phyloP scores from a whole-genome alignment of 1,140 invertebrate species.

The Listronotus oregonensis region DNA sequence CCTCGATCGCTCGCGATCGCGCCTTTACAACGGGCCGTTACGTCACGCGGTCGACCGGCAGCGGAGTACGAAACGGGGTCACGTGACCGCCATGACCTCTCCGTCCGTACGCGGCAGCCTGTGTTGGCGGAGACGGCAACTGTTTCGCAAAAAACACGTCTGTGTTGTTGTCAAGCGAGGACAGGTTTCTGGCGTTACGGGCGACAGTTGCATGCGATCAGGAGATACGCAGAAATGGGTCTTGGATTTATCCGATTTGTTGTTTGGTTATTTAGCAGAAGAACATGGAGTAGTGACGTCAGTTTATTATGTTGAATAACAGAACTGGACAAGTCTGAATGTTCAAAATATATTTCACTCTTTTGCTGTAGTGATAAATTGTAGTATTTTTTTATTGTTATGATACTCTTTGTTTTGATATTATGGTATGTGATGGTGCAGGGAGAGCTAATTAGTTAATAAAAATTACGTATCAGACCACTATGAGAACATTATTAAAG shows the following conservation, averaged over 20 bases:
- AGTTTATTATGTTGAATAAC: no score
- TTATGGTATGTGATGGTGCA: no score
- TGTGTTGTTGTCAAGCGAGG: constrained; percentile 7
- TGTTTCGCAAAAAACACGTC: constrained; percentile 29
- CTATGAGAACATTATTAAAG: no score
- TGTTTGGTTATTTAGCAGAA: no score
- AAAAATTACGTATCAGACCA: no score
- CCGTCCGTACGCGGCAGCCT: constrained; percentile 20
- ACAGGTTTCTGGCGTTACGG: constrained; percentile 7
- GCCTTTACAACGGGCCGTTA: constrained; percentile 38
- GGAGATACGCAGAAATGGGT: background rate
- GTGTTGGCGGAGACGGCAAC: constrained; percentile 25
- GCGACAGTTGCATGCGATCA: constrained; percentile 2
- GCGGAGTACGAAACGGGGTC: constrained; percentile 43
- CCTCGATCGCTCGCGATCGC: constrained; percentile 11
- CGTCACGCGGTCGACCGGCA: constrained; percentile 40
- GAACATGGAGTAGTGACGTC: no score
- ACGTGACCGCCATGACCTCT: constrained; percentile 46
- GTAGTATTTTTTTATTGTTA: no score
- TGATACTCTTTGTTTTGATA: no score
- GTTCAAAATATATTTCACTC: no score
- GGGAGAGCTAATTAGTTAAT: no score
- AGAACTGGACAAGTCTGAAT: no score
- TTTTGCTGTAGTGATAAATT: no score
- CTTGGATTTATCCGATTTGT: background rate